Conservation (phyloP, 2,888 invertebrate genomes). For the Xylota sylvarum region DNA sequence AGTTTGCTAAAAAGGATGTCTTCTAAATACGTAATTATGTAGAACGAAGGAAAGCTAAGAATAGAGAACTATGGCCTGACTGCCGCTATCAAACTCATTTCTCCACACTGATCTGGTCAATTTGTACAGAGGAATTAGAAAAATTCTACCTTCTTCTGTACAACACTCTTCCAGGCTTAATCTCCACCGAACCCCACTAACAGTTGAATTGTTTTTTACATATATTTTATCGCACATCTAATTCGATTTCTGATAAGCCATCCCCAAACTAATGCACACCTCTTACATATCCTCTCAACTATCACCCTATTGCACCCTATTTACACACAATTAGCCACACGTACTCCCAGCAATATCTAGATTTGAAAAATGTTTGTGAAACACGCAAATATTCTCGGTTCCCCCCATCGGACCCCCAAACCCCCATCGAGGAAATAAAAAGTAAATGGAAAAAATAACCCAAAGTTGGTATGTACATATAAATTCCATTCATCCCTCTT, state of each 20-base stretch:
- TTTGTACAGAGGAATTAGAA: too few relatives aligned
- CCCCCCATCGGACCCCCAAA: neutral
- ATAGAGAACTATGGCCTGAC: too few relatives aligned
- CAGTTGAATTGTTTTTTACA: too few relatives aligned
- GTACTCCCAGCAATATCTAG: neutral
- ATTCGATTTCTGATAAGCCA: conserved; percentile 1
- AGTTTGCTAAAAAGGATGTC: too few relatives aligned
- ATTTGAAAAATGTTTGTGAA: conserved; percentile 4
- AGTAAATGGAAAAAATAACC: neutral
- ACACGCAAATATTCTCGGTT: neutral
- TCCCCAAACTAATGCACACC: neutral
- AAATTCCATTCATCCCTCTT: conserved; percentile 35
- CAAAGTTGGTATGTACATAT: conserved; percentile 20
- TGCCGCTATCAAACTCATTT: too few relatives aligned
- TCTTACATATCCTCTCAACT: neutral
- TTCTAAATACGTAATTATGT: too few relatives aligned
- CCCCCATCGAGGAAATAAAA: neutral
- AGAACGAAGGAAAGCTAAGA: too few relatives aligned
- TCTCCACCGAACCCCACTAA: too few relatives aligned
- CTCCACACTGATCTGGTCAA: too few relatives aligned
- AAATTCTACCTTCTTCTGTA: too few relatives aligned
- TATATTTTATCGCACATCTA: neutral
- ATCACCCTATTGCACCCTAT: neutral
- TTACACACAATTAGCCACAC: neutral
- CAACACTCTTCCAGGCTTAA: too few relatives aligned